Base-by-base conservation (phyloP, 2,797 vertebrate species). In the Halcyon leucocephala region DNA sequence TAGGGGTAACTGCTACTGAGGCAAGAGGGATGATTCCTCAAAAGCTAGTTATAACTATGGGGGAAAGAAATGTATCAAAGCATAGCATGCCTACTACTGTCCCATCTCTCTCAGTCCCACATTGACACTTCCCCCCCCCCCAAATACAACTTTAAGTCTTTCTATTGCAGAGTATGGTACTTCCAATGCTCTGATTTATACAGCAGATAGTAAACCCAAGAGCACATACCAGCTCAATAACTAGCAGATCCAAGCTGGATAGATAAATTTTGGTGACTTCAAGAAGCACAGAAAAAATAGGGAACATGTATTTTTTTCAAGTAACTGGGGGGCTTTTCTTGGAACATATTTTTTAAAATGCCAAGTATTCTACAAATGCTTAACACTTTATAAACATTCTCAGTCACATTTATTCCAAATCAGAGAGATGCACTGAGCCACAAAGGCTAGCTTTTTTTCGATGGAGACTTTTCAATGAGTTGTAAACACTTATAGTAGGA, bases 351-450 rank as follows among this genome's bases (percentile, higher is more conserved):
- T 91, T 67, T 49, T 37, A 73, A 95, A 95, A 93, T 20, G 84
- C 48, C 48, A 86, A 88, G 29, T 67, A 67, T 84, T 90, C 74
- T 73, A 41, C 60, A 95, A 86, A 79, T 54, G 57, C 57, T 85
- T 92, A 83, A 91, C 24, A 51, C 70, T 96, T 92, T 83, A 71
- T 92, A 91, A 95, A 91, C 67, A 78, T 39, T 87, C 62, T 80
- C 52, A 57, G 44, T 78, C 41, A 74, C 49, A 60, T 78, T 73
- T 91, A 82, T 83, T 82, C 54, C 64, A 89, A 71, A 82, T 41
- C 21, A 67, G 42, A 67, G 28, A 90, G 67, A 85, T 28, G 15
- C 37, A 52, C 26, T 54, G 31, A 57, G 69, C 65, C 82, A 85
- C 51, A 80, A 57, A 92, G 46, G 4, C 78, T 73, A 78, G 62